phyloP scores from a whole-genome alignment of 2,888 invertebrate genomes.

The Pardosa pseudoannulata region DNA sequence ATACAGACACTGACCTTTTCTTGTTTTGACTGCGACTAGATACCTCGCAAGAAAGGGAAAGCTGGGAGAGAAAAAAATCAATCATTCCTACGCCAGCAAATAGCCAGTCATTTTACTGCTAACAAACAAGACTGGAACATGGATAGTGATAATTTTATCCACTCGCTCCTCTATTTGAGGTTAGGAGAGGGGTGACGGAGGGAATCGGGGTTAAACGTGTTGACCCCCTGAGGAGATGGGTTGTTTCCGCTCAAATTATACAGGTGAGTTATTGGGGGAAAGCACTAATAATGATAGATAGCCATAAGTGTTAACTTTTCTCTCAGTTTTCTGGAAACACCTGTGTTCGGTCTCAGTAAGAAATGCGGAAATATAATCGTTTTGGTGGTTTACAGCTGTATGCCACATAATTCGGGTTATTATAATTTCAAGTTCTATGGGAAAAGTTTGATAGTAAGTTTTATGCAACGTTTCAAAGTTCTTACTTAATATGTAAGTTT shows the following conservation, averaged over 20 bases:
- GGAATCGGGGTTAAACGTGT: conserved; percentile 58
- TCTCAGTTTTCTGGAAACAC: neutral
- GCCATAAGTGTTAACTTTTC: neutral
- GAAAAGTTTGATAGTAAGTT: no score
- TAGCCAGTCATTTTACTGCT: neutral
- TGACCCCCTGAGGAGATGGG: conserved; percentile 33
- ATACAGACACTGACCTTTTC: no score
- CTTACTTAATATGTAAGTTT: no score
- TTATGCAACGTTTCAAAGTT: no score
- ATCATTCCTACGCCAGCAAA: neutral
- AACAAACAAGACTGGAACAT: neutral
- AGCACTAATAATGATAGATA: conserved; percentile 5
- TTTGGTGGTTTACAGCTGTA: no score
- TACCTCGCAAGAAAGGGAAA: no score
- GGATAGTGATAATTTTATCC: conserved; percentile 3
- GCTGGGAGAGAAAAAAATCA: no score
- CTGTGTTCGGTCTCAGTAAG: no score
- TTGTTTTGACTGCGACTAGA: no score
- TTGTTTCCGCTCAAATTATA: conserved; percentile 6
- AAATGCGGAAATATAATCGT: no score
- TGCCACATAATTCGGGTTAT: no score
- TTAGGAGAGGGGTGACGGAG: conserved; percentile 42
- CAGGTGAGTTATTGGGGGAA: conserved; percentile 42
- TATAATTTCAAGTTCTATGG: no score
- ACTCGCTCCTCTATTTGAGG: conserved; percentile 46